Conservation (phyloP, 2,797 vertebrate genomes). For the Aplochiton taeniatus region DNA sequence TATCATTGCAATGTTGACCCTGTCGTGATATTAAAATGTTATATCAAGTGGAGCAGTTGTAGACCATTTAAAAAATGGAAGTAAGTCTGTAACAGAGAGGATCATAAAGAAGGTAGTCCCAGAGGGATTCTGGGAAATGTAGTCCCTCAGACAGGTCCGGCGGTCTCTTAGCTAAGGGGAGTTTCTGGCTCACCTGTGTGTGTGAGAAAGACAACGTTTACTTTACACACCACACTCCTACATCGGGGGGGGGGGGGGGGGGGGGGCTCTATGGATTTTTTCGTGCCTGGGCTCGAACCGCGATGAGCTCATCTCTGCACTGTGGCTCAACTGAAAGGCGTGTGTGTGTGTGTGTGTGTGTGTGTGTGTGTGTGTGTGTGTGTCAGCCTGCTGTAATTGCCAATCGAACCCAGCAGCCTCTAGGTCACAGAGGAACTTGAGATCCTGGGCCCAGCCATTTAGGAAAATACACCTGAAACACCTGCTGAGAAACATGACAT, state of each 20-base stretch:
- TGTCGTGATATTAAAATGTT: no score
- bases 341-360: constrained; percentile 12
- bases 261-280: constrained; percentile 34
- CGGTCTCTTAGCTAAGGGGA: constrained; percentile 27
- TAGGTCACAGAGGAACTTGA: not conserved
- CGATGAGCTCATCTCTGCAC: constrained; percentile 49
- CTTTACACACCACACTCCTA: constrained; percentile 4
- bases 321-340: constrained; percentile 30
- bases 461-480: not conserved
- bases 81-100: no score
- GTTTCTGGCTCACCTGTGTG: constrained; percentile 45
- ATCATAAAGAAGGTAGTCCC: no score
- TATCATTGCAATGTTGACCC: no score
- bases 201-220: constrained; percentile 19
- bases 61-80: no score
- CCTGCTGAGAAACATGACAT: not conserved
- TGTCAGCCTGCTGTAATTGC: not conserved
- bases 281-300: constrained; percentile 61
- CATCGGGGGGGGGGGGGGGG: constrained; percentile 36
- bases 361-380: not conserved
- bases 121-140: no score
- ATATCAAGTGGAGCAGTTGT: no score
- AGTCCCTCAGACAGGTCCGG: not conserved
- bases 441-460: not conserved
- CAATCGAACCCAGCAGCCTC: not conserved